Evolutionary conservation across 2,113 vertebrate genomes (phyloP), one percentile per base, ranked within the genome.

Genomic region (Pomatostomus ruficeps): DNA sequence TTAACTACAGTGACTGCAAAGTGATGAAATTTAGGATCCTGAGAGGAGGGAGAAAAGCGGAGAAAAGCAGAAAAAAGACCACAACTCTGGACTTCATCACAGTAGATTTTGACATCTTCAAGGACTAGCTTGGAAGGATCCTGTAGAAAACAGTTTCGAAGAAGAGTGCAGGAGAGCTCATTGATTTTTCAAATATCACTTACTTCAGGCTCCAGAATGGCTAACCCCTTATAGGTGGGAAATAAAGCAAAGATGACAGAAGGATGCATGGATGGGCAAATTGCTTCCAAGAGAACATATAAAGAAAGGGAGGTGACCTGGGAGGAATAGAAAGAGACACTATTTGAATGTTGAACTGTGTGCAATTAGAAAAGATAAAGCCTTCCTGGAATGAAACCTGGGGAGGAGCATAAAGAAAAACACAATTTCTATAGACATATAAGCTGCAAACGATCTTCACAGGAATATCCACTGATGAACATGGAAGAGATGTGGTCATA

Each of bases 211-310:
- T 79, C 46, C 71, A 26, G 14, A 85, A 46, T n/a, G 14, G 2
- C 21, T 73, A 13, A 59, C 4, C 1, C 12, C 5, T 4, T 4
- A 6, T 38, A 11, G 7, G 1, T 26, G 23, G 5, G 10, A 83
- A 71, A 71, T 46, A 35, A 67, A 78, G 4, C 2, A 58, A 83
- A 63, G 23, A 23, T 35, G 25, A 28, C n/a, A 78, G 36, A 79
- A 80, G 6, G 20, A 48, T 52, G 4, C 11, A 51, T 40, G 9
- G 5, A 63, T 45, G 16, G 13, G n/a, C 13, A 45, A 58, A 12
- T 2, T 72, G 6, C 26, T 83, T 21, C 14, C 10, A 49, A 45
- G 23, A 68, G 67, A 89, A 55, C 7, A 15, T 12, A 31, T 12
- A 51, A 72, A 88, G 11, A 26, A 90, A 57, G 4, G 7, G 1